Conservation (phyloP, 2,888 invertebrate genomes). For the Eucriotettix oculatus region DNA sequence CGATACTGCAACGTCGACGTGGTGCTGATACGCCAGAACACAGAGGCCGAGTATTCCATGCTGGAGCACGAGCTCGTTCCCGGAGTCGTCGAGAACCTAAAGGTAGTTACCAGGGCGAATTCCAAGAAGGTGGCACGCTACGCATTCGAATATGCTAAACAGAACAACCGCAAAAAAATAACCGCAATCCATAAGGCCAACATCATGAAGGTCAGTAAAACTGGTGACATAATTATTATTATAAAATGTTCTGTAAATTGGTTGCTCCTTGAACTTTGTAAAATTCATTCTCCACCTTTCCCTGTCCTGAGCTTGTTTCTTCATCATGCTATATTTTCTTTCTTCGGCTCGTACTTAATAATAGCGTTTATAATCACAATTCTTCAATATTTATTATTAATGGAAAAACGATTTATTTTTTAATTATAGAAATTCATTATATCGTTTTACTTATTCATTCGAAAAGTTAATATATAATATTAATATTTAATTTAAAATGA, state of each 20-base stretch:
- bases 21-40: conserved; percentile 42
- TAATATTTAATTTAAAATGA: too few relatives aligned
- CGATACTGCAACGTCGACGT: conserved; percentile 33
- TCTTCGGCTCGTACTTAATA: too few relatives aligned
- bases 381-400: too few relatives aligned
- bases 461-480: too few relatives aligned
- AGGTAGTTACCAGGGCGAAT: conserved; percentile 33
- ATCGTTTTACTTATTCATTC: too few relatives aligned
- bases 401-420: too few relatives aligned
- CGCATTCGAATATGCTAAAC: conserved; percentile 40
- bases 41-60: conserved; percentile 45
- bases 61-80: conserved; percentile 40
- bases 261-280: neutral
- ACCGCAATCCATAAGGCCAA: conserved; percentile 48
- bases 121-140: conserved; percentile 36
- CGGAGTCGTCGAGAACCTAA: conserved; percentile 43
- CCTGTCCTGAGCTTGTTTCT: too few relatives aligned
- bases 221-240: neutral
- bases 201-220: conserved; percentile 28
- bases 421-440: too few relatives aligned
- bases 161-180: conserved; percentile 36
- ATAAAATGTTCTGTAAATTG: neutral
- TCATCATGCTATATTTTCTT: too few relatives aligned
- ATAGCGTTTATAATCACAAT: too few relatives aligned
- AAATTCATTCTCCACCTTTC: neutral